These are phyloP conservation scores for Halictus quadricinctus DNA, from an alignment of 2,888 invertebrate species.

Conservation along the genomic window DNA sequence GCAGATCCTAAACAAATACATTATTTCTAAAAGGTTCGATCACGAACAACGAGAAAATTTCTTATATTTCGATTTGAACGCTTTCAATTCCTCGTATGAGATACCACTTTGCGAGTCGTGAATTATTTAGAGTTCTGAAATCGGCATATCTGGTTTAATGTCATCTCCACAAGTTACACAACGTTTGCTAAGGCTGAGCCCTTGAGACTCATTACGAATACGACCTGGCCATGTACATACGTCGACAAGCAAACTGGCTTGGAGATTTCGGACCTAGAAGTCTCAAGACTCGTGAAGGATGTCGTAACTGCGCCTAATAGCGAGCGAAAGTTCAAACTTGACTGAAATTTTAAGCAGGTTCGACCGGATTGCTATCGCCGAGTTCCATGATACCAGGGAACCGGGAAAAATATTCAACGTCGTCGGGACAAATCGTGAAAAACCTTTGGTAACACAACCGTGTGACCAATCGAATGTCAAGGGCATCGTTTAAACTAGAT, in stretches of 20 bases:
- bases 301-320: constrained; percentile 50
- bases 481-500: background rate
- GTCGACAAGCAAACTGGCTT: constrained; percentile 24
- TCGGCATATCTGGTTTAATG: background rate
- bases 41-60: background rate
- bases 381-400: background rate
- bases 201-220: constrained; percentile 44
- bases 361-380: constrained; percentile 16
- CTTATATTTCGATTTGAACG: background rate
- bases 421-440: background rate
- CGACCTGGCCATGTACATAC: constrained; percentile 21
- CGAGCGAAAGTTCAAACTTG: constrained; percentile 38
- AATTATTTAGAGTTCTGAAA: constrained; percentile 16
- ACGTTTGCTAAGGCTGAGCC: constrained; percentile 43
- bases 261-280: constrained; percentile 47
- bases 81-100: background rate
- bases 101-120: background rate
- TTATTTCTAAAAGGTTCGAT: no score
- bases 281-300: constrained; percentile 25
- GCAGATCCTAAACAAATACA: no score
- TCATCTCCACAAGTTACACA: constrained; percentile 40
- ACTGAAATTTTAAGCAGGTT: constrained; percentile 54
- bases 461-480: background rate
- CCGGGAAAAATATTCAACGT: background rate
- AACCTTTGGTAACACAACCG: background rate